Base-by-base conservation (phyloP, 1,140 invertebrate genomes). In the Tenebrio molitor region DNA sequence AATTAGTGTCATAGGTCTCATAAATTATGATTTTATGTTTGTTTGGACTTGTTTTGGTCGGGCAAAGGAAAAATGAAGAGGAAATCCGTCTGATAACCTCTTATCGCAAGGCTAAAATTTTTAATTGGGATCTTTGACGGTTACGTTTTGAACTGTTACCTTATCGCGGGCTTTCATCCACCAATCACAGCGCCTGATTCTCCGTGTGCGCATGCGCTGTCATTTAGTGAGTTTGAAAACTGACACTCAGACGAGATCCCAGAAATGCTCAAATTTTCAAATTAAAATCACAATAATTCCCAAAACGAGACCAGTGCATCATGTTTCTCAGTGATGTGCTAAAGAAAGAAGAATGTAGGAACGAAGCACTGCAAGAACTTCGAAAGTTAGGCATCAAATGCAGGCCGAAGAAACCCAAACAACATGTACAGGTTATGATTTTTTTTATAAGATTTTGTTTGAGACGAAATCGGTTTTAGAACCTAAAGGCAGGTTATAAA, bases 291-390 rank as follows among this genome's bases (percentile, higher is more conserved):
- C n/a, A 68, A 62, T 23, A 25, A 19, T 6, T n/a, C 23, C 19
- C 10, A 46, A 67, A 10, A 25, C 15, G 15, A 23, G 2, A 8
- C 17, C n/a, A 34, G 14, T 36, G 25, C 58, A 87, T 84, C 81
- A 91, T 91, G 89, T 86, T 88, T 78, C 87, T 90, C 80, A 89
- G 88, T 78, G 88, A 90, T 82, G 86, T 89, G 68, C 81, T 87
- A 58, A 88, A 89, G 77, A 89, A 89, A 74, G 88, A 88, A 69
- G 89, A 89, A 83, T 85, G 90, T 44, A 86, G 87, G 77, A 86
- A 86, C 63, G 85, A 88, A 71, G 85, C 90, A 33, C 81, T 87
- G 12, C 84, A 84, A 67, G 87, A 90, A 83, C 82, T 91, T 58
- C 86, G 87, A 73, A 85, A 84, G 75, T 84, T 88, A 2, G 89